phyloP scores from a whole-genome alignment of 2,113 vertebrate species.

The Ivindomyrus marchei region DNA sequence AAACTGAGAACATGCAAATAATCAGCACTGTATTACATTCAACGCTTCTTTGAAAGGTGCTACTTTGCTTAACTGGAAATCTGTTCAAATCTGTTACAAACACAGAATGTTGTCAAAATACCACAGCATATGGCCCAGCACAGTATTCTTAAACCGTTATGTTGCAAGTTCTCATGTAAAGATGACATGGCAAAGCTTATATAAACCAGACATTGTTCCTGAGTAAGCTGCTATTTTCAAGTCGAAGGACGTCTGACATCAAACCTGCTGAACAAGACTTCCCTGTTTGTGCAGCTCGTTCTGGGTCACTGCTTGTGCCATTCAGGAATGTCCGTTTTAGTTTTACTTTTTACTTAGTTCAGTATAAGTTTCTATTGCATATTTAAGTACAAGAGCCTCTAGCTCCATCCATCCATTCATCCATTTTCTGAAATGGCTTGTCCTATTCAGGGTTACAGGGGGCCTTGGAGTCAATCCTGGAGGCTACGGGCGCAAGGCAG shows the following conservation, averaged over 20 bases:
- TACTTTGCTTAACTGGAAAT: background rate
- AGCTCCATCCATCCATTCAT: background rate
- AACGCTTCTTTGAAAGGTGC: background rate
- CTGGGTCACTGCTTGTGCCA: background rate
- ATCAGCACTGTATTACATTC: background rate
- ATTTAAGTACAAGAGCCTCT: background rate
- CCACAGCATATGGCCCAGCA: background rate
- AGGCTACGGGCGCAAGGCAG: no score
- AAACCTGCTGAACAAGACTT: background rate
- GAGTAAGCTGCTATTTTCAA: background rate
- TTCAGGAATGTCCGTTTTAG: background rate
- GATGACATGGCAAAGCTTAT: background rate
- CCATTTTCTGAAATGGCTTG: no score
- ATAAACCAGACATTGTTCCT: background rate
- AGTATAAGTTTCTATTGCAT: background rate
- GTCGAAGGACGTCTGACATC: background rate
- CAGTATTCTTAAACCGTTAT: background rate
- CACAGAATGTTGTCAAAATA: background rate
- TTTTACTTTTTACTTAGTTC: background rate
- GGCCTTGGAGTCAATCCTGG: no score
- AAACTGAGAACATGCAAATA: background rate
- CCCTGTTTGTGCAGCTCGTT: background rate
- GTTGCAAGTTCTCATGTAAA: background rate
- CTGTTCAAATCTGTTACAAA: background rate
- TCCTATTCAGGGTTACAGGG: no score